Evolutionary conservation across 53 echinoderm and acorn worm species (phyloP), one percentile per base, ranked within the genome.

Genomic region (Crossaster papposus): DNA sequence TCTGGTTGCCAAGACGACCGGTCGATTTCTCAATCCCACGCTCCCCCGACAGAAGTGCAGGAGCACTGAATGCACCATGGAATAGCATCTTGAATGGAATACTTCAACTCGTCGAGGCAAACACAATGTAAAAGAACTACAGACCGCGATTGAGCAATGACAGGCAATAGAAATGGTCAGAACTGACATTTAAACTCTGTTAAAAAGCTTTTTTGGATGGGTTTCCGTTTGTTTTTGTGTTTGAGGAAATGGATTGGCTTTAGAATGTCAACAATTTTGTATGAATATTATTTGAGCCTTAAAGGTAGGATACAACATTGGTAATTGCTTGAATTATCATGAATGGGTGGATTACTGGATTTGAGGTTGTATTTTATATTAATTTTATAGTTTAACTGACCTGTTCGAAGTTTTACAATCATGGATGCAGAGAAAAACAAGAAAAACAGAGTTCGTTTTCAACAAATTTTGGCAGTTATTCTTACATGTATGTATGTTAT

Each of bases 1-100:
- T 53, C 72, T 32, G 85, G 85, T 85, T 72, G 72, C 34, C 85
- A 73, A 52, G 73, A 72, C 72, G 33, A 72, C 73, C 53, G 38
- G 22, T 53, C 30, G 53, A 53, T 73, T 72, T 20, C 71, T 85
- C 55, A 73, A 52, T 52, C 35, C 84, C 71, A 15, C 30, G 4
- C 4, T 80, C 55, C 62, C 44, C 9, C 1, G 55, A 0, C 35
- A 72, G 52, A 24, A 70, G 54, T 72, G 51, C 78, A 51, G 1
- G 51, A 28, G 51, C 50, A 78, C 51, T 12, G 51, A 14, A 32
- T 12, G 18, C 36, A n/a, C 23, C 13, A 36, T 36, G 22, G 35
- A 17, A 78, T n/a, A 44, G 78, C 51, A 78, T 44, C 51, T 29
- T 50, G 10, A 73, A 20, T 14, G 74, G 74, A 4, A 30, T 33